phyloP scores from a whole-genome alignment of 2,113 vertebrate genomes.

The Delphinus delphis region DNA sequence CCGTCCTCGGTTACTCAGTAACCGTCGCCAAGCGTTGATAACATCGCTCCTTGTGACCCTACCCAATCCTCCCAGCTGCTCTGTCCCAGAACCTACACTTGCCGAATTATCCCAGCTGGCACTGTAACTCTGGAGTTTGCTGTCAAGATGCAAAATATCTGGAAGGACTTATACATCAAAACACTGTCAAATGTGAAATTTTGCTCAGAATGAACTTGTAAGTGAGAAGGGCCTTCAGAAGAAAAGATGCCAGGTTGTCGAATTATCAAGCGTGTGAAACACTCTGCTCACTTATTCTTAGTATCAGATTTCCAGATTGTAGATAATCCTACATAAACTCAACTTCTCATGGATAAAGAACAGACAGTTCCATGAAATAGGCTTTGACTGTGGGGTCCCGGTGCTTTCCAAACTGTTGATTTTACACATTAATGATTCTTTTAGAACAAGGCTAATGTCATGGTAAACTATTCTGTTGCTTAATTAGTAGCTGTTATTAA shows the following conservation, averaged over 20 bases:
- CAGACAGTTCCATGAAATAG: background rate
- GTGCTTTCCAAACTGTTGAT: background rate
- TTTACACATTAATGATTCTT: background rate
- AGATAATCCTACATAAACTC: background rate
- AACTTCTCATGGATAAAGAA: background rate
- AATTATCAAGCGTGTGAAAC: background rate
- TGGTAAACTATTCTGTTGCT: background rate
- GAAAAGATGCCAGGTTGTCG: background rate
- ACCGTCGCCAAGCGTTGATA: background rate
- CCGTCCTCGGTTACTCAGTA: background rate
- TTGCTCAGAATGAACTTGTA: background rate
- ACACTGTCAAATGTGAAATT: background rate
- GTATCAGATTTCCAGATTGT: background rate
- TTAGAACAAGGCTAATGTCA: background rate
- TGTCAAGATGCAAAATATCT: background rate
- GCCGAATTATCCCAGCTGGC: background rate
- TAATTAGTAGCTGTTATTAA: background rate
- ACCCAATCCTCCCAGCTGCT: background rate
- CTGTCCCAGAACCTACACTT: background rate
- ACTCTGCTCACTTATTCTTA: background rate
- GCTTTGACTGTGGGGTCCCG: background rate
- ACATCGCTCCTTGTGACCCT: background rate
- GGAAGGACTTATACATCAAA: background rate
- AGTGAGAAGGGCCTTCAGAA: background rate
- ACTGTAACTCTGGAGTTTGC: background rate